Base-by-base conservation (phyloP, 2,888 invertebrate genomes). In the Pachycephus smyrnensis region DNA sequence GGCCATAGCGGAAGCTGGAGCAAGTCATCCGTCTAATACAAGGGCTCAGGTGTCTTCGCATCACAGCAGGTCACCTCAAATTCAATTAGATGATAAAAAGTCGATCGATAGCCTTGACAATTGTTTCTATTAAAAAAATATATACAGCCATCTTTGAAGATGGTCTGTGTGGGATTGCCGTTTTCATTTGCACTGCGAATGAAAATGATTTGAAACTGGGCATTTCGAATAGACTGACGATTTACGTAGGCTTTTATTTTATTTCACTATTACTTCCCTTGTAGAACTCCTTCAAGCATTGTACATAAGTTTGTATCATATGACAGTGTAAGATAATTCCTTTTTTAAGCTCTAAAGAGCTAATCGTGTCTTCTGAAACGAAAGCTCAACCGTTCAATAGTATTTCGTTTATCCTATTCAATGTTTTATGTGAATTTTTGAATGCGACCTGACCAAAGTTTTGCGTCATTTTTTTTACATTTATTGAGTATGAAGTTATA, bases 1-100 rank as follows among this genome's bases (percentile, higher is more conserved):
- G 77, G 86, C 87, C 4, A 82, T 86, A 81, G 77, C 83, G 6
- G 86, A 87, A n/a, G 36, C 84, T 36, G 83, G 80, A 35, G 78
- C 35, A n/a, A 73, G 76, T 73, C 73, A 55, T 30, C 32, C 75
- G 40, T 55, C 55, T 9, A 55, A 55, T 23, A 2, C 23, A 23
- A 55, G 55, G 23, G 23, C 23, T 23, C 55, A 9, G 23, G 9
- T 23, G 55, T 23, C 55, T 55, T 55, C 55, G 55, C 55, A 55
- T 23, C 55, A 9, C 15, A 23, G 23, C 23, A 55, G 55, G 69
- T 73, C 74, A 77, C 77, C 77, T 77, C 73, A 77, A 77, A 71
- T 12, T 76, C 68, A 35, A 73, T 12, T 31, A 33, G 73, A 73
- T 76, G 73, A 71, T 73, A 76, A 75, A 71, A 55, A 55, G 55